Evolutionary conservation across 2,888 invertebrate genomes (phyloP), one percentile per base, ranked within the genome.

Genomic region (Vanessa cardui): DNA sequence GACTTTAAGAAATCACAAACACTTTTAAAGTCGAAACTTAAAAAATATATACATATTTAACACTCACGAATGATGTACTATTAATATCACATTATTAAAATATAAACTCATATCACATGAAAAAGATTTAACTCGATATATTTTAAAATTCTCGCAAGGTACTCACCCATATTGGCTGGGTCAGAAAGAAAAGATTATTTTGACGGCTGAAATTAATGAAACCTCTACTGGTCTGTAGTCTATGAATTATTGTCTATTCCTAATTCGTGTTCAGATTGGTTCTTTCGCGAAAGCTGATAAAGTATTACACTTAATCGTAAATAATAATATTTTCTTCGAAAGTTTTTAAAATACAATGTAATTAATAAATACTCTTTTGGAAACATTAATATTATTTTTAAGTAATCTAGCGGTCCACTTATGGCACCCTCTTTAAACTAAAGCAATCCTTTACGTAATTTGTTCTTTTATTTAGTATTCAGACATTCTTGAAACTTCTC

Each of bases 151-250:
- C 70, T 66, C 58, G 64, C 72, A 69, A 73, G 66, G 73, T 77
- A 90, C 95, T 94, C 93, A 95, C 95, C 95, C 95, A 95, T 95
- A 92, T 94, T 94, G 86, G 88, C 91, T 94, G 93, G 94, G 94
- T 94, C 94, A 92, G 80, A 88, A 94, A 94, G 94, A 92, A 94
- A 94, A 88, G 87, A 79, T 83, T 82, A 75, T 72, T 82, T 81
- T 86, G 85, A 87, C 86, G 80, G 83, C 78, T 77, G 78, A 78
- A 80, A 81, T 76, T 77, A 78, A 66, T 68, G 74, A 78, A 68
- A 61, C 64, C 60, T 64, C 59, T 64, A 64, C 68, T 58, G 72
- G 76, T 80, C 77, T 76, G 77, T 83, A 81, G 81, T 83, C 83
- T 88, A 84, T 86, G 85, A 83, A 74, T 79, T 76, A 73, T 79